phyloP scores from a whole-genome alignment of 2,888 invertebrate species.

The Aleiodes leptofemur region DNA sequence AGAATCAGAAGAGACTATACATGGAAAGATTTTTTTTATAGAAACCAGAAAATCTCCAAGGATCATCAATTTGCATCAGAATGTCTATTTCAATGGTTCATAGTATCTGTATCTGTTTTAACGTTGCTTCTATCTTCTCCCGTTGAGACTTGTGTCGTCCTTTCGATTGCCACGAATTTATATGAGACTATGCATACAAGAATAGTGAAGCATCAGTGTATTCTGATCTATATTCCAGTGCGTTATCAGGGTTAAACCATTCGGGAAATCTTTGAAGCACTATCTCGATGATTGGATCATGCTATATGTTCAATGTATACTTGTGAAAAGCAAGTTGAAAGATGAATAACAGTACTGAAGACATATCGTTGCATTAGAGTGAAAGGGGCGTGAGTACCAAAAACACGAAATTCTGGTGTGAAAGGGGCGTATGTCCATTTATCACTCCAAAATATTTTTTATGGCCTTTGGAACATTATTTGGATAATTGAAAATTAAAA shows the following conservation, averaged over 20 bases:
- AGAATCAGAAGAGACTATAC: not conserved
- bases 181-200: constrained; percentile 27
- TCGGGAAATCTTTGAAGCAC: constrained; percentile 20
- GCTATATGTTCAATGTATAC: not conserved
- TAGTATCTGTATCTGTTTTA: constrained; percentile 39
- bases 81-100: constrained; percentile 56
- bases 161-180: constrained; percentile 44
- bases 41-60: constrained; percentile 29
- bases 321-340: too few relatives aligned
- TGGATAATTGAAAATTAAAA: too few relatives aligned
- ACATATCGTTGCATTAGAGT: too few relatives aligned
- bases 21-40: not conserved
- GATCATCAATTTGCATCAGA: constrained; percentile 56
- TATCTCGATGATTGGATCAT: not conserved
- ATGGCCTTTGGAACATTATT: too few relatives aligned
- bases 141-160: not conserved
- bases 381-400: too few relatives aligned
- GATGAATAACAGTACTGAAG: too few relatives aligned
- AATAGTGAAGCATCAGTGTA: constrained; percentile 11
- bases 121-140: constrained; percentile 27
- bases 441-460: too few relatives aligned
- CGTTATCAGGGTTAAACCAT: not conserved
- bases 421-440: too few relatives aligned
- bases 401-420: too few relatives aligned
- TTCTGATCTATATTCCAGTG: constrained; percentile 15